Base-by-base conservation (phyloP, 2,888 invertebrate genomes). In the Timema cristinae region DNA sequence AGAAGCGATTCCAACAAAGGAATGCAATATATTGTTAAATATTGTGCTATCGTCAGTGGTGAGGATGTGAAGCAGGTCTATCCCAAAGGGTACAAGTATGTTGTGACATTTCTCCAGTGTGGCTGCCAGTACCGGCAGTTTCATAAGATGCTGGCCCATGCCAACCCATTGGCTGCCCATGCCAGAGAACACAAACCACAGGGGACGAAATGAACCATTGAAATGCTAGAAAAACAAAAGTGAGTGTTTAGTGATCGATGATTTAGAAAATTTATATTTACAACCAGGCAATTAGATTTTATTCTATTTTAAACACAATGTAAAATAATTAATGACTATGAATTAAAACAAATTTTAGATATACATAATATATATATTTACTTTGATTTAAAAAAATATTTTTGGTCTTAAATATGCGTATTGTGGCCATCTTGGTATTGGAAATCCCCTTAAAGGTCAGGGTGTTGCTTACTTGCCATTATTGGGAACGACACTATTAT, bases 101-200 rank as follows among this genome's bases (percentile, higher is more conserved):
- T 83, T 81, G 70, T 87, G 85, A 66, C 87, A 88, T 77, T 84
- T 85, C 15, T 81, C 79, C 71, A 93, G 88, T 0, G 91, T 87
- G 47, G 86, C 81, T 7, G 86, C 86, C 81, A 92, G 92, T 15
- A 87, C 81, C 15, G 89, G 89, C 15, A 93, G 80, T 73, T 83
- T 81, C 86, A 93, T 86, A 75, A 93, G 82, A 67, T 87, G 86
- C 16, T 84, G 83, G 0, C 88, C 90, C 92, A 89, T 89, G 66
- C 88, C 88, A 70, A 84, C 81, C 91, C 91, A 91, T 80, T 91
- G 91, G 32, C 88, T 87, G 7, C 91, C 91, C 91, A 92, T 91
- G 52, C 91, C 91, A 73, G 90, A 88, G 82, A 89, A 91, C 32
- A 91, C 85, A 79, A 87, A 91, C 89, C 90, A 92, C 50, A 84